Base-by-base conservation (phyloP, 1,140 invertebrate species). In the Littorina saxatilis region DNA sequence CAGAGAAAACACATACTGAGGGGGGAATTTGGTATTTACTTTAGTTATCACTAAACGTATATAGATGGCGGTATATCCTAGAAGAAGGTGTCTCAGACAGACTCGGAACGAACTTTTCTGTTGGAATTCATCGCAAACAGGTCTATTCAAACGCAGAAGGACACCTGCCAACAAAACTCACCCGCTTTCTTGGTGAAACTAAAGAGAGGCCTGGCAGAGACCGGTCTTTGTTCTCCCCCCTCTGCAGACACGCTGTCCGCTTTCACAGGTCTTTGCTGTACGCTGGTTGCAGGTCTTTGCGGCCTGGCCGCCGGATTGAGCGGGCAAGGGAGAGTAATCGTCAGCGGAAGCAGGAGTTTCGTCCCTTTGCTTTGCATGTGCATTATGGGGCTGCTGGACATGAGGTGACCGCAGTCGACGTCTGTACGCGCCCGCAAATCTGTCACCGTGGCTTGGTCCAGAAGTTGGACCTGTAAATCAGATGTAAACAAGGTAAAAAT, bases 341-440 rank as follows among this genome's bases (percentile, higher is more conserved):
- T 79, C 23, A 90, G 40, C 9, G 88, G 85, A 78, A 86, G 86
- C 9, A 52, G 27, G 32, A 88, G 82, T 35, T 84, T 85, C 17
- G 70, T 66, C 61, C 66, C 66, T 35, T 83, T 82, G 11, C n/a
- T 37, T 13, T 73, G 43, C 40, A 32, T 39, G 37, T 73, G 70
- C 43, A 80, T 13, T 23, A 90, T 88, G 13, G 89, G 87, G 79
- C 87, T 90, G 27, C 80, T 81, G 1, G 89, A 68, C 23, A 88
- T 29, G 0, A 90, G 78, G 37, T 73, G 75, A 32, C 47, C 72
- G 83, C 87, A 89, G 50, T 85, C 86, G 1, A 40, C 73, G n/a
- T 79, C 37, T 39, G 84, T 88, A 15, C 70, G 40, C 39, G 39
- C 27, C 40, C 70, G 70, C 70, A 90, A 37, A 13, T 88, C 87